Percentiles rank a stretch among this genome's conserved stretches.
These are phyloP conservation scores for Haliaeetus leucogaster DNA, from an alignment of 2,113 vertebrate species.

Conservation along the genomic window DNA sequence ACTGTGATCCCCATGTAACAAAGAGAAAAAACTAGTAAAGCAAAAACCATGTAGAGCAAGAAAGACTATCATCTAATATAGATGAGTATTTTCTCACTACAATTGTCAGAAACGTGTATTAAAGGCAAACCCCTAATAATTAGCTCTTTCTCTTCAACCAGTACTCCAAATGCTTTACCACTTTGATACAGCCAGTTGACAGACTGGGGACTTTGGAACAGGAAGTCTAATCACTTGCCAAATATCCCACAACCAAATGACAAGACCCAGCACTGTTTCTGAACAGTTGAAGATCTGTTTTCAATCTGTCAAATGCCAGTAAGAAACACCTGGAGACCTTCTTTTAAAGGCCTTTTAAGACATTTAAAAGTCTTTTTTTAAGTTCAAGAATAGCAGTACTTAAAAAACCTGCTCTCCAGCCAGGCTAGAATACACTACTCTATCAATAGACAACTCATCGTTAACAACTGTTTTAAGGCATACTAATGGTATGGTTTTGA, in stretches of 20 bases:
- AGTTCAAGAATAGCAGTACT: neutral
- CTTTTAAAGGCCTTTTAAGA: neutral
- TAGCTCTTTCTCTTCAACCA: neutral
- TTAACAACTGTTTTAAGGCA: neutral
- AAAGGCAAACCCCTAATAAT: neutral
- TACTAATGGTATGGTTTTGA: neutral
- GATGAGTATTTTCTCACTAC: rapidly evolving
- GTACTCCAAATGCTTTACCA: neutral
- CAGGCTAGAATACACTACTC: neutral
- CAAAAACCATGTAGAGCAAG: rapidly evolving
- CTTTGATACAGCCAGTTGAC: neutral
- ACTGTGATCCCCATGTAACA: neutral
- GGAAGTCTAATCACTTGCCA: neutral
- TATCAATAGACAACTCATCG: neutral
- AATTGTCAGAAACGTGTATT: neutral
- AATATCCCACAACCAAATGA: neutral
- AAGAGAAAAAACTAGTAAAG: neutral
- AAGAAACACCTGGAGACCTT: conserved; percentile 3
- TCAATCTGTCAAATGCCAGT: neutral
- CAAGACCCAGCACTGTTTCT: neutral
- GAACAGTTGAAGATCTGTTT: neutral
- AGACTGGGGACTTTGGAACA: neutral
- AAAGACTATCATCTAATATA: neutral
- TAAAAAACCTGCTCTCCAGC: neutral
- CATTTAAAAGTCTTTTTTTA: neutral